A percentile compares a stretch with the other conserved stretches of the same genome.
phyloP scores from a whole-genome alignment of 2,113 vertebrate genomes.

The Probosciger aterrimus region DNA sequence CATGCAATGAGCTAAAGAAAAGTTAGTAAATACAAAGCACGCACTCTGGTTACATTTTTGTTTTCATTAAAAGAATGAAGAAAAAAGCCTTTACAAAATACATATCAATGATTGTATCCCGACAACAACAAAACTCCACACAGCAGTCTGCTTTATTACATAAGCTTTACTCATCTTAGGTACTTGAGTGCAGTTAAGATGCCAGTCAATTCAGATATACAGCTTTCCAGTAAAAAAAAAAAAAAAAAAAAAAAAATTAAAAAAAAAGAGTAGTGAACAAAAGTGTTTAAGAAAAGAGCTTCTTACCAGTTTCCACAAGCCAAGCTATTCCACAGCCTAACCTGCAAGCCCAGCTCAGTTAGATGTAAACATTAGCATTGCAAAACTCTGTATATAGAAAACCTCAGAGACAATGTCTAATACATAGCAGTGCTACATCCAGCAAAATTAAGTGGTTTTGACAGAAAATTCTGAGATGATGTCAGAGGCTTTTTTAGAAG shows the following conservation, averaged over 20 bases:
- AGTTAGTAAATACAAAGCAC: background rate
- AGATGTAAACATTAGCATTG: background rate
- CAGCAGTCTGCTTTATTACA: background rate
- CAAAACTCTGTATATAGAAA: background rate
- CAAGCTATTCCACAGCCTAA: background rate
- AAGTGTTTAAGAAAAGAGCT: background rate
- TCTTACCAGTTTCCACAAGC: background rate
- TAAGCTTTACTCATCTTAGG: background rate
- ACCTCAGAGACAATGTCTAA: background rate
- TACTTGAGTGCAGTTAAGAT: accelerated
- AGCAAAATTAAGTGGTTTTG: background rate
- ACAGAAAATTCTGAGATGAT: background rate
- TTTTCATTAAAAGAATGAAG: background rate
- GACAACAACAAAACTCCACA: background rate
- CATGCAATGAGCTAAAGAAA: background rate
- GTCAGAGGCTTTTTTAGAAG: background rate
- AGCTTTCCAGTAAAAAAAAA: background rate
- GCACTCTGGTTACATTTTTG: background rate
- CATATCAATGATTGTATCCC: background rate
- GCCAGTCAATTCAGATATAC: background rate
- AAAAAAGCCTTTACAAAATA: background rate
- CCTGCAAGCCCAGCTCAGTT: background rate
- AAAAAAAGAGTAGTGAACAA: background rate
- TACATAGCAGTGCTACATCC: background rate
- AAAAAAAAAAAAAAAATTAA: background rate